Base-by-base conservation (phyloP, 2,113 vertebrate species). In the Pantherophis guttatus region DNA sequence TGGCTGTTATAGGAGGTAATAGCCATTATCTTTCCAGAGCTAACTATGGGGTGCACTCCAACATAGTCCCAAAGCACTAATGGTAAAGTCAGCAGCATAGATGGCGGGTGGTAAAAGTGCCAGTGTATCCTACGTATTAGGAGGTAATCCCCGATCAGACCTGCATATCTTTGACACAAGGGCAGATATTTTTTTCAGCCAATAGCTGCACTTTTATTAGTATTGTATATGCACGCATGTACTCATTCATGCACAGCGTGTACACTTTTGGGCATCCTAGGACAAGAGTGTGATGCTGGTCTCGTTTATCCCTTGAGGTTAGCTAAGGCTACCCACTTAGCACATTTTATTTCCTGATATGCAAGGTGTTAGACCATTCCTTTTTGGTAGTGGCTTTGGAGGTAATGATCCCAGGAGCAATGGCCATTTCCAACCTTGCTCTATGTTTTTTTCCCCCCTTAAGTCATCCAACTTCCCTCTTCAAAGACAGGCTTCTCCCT, bases 1-100 rank as follows among this genome's bases (percentile, higher is more conserved):
- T 95, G 0, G 96, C 50, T 0, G 48, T 97, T 9, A 97, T 97
- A 13, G 94, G 95, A 95, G 96, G 97, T 97, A 96, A n/a, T 62
- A 9, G 15, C 23, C 33, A 24, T 62, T 26, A 59, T 33, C 8
- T 33, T 3, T 87, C 48, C 54, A 33, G 24, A 23, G 7, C 5
- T 55, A 55, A 33, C 23, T 24, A 55, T 44, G 23, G 6, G 8
- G 19, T 52, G 21, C 15, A 11, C 2, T n/a, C 15, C 55, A 48
- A 44, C 5, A 11, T 57, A 86, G 54, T 39, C n/a, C 8, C 12
- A 57, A 21, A 55, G 17, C 87, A 57, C 8, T n/a, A 33, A 58
- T 5, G 9, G 15, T 13, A 33, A 89, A 57, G n/a, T n/a, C 54
- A 33, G 10, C 6, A 39, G 54, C 24, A n/a, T 21, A 89, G 87